Evolutionary conservation across 2,797 vertebrate genomes (phyloP).

Genomic region (Trachops cirrhosus): DNA sequence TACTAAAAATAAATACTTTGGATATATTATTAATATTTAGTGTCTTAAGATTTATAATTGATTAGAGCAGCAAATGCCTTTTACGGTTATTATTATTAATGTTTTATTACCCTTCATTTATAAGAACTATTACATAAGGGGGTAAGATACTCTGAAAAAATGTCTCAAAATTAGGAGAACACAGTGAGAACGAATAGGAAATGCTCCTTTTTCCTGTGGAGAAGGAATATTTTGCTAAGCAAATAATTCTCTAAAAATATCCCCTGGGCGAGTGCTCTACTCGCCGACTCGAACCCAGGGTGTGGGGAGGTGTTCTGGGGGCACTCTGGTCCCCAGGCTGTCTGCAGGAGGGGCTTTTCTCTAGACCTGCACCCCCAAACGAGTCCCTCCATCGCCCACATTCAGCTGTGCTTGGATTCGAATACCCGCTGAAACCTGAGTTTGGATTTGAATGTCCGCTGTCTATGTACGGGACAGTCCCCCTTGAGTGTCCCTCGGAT

Average conservation of each 20-base stretch:
- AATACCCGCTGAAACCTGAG: rapidly evolving
- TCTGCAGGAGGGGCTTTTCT: rapidly evolving
- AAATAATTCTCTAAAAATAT: not conserved
- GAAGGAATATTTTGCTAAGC: not conserved
- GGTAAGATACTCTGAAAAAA: not conserved
- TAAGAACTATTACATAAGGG: not conserved
- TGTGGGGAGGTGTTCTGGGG: too few species aligned
- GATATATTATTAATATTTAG: not conserved
- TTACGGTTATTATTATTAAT: not conserved
- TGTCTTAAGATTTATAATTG: not conserved
- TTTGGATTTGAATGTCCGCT: not conserved
- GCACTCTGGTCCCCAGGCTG: rapidly evolving
- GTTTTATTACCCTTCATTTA: not conserved
- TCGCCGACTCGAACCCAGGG: not conserved
- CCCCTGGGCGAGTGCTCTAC: not conserved
- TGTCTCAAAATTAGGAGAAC: not conserved
- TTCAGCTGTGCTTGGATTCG: not conserved
- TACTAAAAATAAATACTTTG: not conserved
- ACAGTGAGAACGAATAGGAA: not conserved
- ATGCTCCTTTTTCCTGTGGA: not conserved
- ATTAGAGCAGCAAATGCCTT: not conserved
- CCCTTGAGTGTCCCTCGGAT: not conserved
- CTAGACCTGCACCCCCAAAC: not conserved
- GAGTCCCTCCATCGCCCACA: rapidly evolving
- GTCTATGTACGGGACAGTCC: rapidly evolving